phyloP scores from a whole-genome alignment of 1,140 invertebrate species.

The Apolygus lucorum region DNA sequence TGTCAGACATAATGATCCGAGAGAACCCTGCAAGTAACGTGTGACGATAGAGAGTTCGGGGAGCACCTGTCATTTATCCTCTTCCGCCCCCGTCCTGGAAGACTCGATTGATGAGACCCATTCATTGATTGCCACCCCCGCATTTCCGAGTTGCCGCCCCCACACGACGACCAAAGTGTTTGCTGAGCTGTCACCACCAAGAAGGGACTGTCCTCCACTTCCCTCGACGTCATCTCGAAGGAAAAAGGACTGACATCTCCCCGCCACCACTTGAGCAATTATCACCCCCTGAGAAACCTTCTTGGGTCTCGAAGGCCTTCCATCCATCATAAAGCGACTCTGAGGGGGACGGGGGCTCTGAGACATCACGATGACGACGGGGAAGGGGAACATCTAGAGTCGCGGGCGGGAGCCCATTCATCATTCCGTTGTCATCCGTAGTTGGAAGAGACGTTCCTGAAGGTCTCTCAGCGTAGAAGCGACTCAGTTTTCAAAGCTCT shows the following conservation, averaged over 20 bases:
- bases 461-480: neutral
- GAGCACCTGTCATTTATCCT: neutral
- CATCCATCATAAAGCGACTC: slow-evolving; percentile 1
- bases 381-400: neutral
- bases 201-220: neutral
- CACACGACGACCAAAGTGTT: neutral
- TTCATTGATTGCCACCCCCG: slow-evolving; percentile 4
- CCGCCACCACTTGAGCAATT: slow-evolving; percentile 12
- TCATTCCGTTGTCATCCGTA: slow-evolving; percentile 7
- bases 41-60: too few species aligned
- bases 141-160: neutral
- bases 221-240: neutral
- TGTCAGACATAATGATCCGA: too few species aligned
- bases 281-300: neutral
- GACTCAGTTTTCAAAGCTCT: slow-evolving; percentile 2
- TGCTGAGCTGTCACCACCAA: neutral
- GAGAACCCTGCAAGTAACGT: too few species aligned
- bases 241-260: neutral
- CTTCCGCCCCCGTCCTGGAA: neutral
- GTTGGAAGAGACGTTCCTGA: slow-evolving; percentile 10
- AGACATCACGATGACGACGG: neutral
- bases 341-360: neutral
- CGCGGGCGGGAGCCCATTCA: neutral
- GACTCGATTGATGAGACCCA: slow-evolving; percentile 7
- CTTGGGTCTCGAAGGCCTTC: neutral